These are phyloP conservation scores for Germaria angustata DNA, from an alignment of 2,888 invertebrate genomes.

Conservation along the genomic window DNA sequence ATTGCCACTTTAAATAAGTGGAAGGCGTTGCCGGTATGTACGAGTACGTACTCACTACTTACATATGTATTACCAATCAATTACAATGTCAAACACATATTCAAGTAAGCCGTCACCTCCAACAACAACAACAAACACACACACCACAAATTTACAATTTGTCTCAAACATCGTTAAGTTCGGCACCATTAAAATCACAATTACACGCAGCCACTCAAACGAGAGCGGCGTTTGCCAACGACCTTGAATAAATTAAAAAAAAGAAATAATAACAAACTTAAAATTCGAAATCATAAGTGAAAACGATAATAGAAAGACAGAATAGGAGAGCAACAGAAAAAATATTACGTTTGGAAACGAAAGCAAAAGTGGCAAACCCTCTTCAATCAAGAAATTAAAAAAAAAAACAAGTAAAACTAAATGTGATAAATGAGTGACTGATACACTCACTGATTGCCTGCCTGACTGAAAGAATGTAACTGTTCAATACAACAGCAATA, in stretches of 20 bases:
- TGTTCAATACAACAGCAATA: background rate
- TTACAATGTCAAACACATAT: background rate
- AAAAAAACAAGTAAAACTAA: background rate
- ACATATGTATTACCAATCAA: background rate
- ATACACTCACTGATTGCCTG: background rate
- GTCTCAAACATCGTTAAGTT: background rate
- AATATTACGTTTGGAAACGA: background rate
- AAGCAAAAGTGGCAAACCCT: slow-evolving; percentile 17
- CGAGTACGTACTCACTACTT: background rate
- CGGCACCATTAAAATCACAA: slow-evolving; percentile 1
- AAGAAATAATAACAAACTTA: slow-evolving; percentile 15
- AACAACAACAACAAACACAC: background rate
- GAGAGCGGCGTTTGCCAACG: slow-evolving; percentile 7
- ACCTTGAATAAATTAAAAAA: slow-evolving; percentile 44
- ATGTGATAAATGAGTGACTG: background rate
- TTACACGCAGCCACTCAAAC: background rate
- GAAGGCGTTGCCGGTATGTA: slow-evolving; percentile 31
- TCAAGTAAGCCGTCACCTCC: background rate
- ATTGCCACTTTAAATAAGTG: slow-evolving; percentile 1
- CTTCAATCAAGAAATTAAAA: background rate
- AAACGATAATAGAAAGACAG: background rate
- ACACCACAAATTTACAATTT: background rate
- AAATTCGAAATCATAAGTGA: slow-evolving; percentile 23
- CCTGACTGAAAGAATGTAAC: background rate
- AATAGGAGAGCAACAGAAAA: background rate